Percentiles rank a stretch among this genome's conserved stretches.
Conservation (phyloP, 2,888 invertebrate species). For the Andrena camellia region DNA sequence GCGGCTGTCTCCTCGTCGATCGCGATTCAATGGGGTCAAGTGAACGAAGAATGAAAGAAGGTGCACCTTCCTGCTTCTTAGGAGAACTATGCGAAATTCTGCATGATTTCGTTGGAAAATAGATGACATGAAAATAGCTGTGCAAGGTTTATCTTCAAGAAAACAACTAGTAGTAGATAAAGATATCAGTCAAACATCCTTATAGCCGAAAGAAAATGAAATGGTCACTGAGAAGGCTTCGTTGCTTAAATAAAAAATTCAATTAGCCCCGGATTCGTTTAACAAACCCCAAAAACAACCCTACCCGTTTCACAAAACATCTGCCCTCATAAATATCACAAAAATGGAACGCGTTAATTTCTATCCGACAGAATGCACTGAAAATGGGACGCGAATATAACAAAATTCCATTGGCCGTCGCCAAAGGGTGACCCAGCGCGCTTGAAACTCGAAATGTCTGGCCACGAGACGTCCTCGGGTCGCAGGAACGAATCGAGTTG, state of each 20-base stretch:
- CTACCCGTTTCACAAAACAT: no score
- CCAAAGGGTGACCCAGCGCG: not conserved
- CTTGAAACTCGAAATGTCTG: conserved; percentile 24
- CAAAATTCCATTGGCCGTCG: not conserved
- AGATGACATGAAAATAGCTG: not conserved
- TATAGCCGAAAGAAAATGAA: no score
- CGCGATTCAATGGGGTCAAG: not conserved
- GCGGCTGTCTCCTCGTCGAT: not conserved
- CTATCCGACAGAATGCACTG: not conserved
- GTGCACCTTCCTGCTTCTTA: not conserved
- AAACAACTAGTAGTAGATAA: no score
- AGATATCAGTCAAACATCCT: no score
- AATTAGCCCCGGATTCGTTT: no score
- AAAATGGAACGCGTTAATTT: no score
- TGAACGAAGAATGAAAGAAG: not conserved
- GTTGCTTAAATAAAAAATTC: no score
- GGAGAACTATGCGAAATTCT: not conserved
- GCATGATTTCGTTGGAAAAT: not conserved
- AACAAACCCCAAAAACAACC: no score
- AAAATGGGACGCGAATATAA: not conserved
- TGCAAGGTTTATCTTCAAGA: no score
- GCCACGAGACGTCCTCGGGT: conserved; percentile 10
- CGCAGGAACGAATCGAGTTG: conserved; percentile 43
- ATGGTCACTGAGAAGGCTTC: no score
- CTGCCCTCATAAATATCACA: no score